Base-by-base conservation (phyloP, 2,888 invertebrate species). In the Loripinus fragilis region DNA sequence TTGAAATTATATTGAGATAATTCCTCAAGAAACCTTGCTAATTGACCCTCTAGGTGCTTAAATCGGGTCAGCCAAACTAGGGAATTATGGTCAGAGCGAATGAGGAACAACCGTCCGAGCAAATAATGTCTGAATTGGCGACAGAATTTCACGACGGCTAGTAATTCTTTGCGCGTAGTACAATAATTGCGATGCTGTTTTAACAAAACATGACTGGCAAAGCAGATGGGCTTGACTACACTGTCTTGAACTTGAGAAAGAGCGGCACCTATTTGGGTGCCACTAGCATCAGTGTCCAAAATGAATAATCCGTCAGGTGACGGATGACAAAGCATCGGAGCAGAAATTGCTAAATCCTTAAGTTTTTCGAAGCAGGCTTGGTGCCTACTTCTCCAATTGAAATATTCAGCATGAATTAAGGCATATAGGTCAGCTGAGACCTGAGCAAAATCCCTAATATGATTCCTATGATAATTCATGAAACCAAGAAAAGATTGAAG, bases 401-500 rank as follows among this genome's bases (percentile, higher is more conserved):
- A 55, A 8, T 25, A 25, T 17, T 55, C 55, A 20, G 60, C 42
- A 64, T 71, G 60, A 25, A n/a, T n/a, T n/a, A n/a, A n/a, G n/a
- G n/a, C n/a, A n/a, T n/a, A n/a, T n/a, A n/a, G n/a, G n/a, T n/a
- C n/a, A n/a, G n/a, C n/a, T n/a, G n/a, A n/a, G n/a, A n/a, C n/a
- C n/a, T n/a, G n/a, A n/a, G n/a, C n/a, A 50, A 66, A 80, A 23
- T 74, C 23, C 30, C 28, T 20, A 15, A 80, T 70, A 64, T 64
- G 52, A 66, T 25, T 68, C 81, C 82, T 38, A 78, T 86, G 66
- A 23, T 66, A 66, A 35, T 66, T 66, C 66, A 66, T 41, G 38
- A 66, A 66, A 7, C 85, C 83, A n/a, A 83, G 33, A 55, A 83
- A 83, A 17, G 38, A 38, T 10, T 67, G 23, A 20, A 70, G 41